phyloP scores from a whole-genome alignment of 1,140 invertebrate species.

The Monomorium pharaonis region DNA sequence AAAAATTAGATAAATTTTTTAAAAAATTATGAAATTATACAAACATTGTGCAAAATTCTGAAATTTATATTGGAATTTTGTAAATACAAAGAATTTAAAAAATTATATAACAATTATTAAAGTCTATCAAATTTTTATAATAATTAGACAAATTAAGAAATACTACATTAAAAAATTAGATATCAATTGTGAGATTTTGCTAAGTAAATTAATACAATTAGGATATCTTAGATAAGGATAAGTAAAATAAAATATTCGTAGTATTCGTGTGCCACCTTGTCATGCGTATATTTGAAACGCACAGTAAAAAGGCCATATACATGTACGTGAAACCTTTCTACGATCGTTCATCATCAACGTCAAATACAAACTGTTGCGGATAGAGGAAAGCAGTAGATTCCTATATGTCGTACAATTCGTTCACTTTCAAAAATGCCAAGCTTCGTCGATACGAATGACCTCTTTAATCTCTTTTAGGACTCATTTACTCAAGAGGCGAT shows the following conservation, averaged over 20 bases:
- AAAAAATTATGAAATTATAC: no score
- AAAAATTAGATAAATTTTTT: no score
- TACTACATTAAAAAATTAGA: neutral
- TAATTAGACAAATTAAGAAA: neutral
- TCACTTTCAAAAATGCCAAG: conserved; percentile 54
- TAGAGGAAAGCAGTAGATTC: conserved; percentile 67
- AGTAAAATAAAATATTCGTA: neutral
- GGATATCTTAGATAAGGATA: neutral
- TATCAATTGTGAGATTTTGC: neutral
- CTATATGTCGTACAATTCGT: conserved; percentile 64
- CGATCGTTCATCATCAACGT: conserved; percentile 69
- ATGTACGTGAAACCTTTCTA: conserved; percentile 64
- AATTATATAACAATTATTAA: neutral
- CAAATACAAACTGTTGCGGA: conserved; percentile 74
- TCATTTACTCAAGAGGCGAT: conserved; percentile 27
- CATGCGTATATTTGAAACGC: conserved; percentile 59
- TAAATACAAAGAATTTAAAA: no score
- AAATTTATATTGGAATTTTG: no score
- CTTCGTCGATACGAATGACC: conserved; percentile 46
- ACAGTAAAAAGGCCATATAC: conserved; percentile 55
- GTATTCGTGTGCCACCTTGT: conserved; percentile 49
- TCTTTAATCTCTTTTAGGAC: neutral
- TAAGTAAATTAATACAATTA: neutral
- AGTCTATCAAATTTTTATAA: neutral
- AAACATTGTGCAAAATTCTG: no score